A percentile compares a stretch with the other conserved stretches of the same genome.
phyloP scores from a whole-genome alignment of 1,140 invertebrate species.

The Hyposmocoma kahamanoa region DNA sequence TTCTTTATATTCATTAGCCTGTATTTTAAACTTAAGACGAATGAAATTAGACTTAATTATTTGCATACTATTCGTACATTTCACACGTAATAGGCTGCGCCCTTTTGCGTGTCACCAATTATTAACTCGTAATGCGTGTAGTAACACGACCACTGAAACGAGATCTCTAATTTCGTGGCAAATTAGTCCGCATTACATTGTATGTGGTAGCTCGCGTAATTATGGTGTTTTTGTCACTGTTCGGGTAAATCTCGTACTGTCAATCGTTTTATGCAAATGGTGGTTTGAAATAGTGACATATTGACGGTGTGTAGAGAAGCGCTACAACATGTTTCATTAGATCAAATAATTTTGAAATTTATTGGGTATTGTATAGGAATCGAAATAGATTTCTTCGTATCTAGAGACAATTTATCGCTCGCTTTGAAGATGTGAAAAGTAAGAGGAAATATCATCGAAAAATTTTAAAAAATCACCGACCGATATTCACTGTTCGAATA shows the following conservation, averaged over 20 bases:
- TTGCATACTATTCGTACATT: slow-evolving; percentile 32
- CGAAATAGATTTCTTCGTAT: background rate
- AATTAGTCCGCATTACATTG: background rate
- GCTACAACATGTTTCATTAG: background rate
- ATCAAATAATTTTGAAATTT: background rate
- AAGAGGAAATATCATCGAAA: background rate
- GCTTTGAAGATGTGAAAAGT: background rate
- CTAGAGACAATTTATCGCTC: background rate
- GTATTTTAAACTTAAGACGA: background rate
- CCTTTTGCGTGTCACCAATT: slow-evolving; percentile 39
- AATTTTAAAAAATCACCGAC: background rate
- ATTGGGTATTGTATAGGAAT: background rate
- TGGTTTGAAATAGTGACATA: slow-evolving; percentile 18
- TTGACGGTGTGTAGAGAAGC: slow-evolving; percentile 8
- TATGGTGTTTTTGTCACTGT: slow-evolving; percentile 22
- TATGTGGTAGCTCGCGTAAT: slow-evolving; percentile 9
- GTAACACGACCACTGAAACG: slow-evolving; percentile 20
- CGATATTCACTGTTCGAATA: background rate
- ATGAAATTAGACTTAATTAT: slow-evolving; percentile 24
- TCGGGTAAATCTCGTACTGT: slow-evolving; percentile 24
- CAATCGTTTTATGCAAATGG: slow-evolving; percentile 27
- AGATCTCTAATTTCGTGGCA: slow-evolving; percentile 13
- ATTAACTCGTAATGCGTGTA: slow-evolving; percentile 37
- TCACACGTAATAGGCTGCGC: slow-evolving; percentile 32
- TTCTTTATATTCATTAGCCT: no score